These are phyloP conservation scores for Drosophila cognata DNA, from an alignment of 2,888 invertebrate genomes.

Conservation along the genomic window DNA sequence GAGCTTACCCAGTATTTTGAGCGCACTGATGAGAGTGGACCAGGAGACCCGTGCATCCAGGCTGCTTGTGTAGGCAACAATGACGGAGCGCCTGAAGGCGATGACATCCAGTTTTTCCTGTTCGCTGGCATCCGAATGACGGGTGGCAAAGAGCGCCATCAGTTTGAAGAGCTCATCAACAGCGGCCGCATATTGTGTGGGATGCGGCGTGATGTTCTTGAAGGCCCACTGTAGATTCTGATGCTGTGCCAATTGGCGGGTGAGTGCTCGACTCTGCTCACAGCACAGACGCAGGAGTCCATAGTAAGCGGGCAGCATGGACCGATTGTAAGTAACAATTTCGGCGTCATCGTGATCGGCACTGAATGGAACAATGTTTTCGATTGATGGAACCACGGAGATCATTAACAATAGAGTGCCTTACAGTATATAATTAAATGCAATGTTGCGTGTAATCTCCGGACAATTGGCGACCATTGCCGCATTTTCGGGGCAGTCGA, in stretches of 20 bases:
- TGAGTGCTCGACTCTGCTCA: conserved; percentile 93
- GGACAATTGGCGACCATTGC: conserved; percentile 94
- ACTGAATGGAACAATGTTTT: conserved; percentile 85
- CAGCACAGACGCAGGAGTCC: conserved; percentile 95
- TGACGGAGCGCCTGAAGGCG: conserved; percentile 92
- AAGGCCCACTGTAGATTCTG: conserved; percentile 99
- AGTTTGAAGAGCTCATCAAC: conserved; percentile 96
- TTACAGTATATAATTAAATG: conserved; percentile 98
- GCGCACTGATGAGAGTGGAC: conserved; percentile 96
- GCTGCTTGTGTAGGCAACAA: conserved; percentile 95
- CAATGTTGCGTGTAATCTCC: conserved; percentile 96
- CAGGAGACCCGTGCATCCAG: conserved; percentile 96
- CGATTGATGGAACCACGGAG: neutral
- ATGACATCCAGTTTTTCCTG: conserved; percentile 93
- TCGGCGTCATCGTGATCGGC: conserved; percentile 99
- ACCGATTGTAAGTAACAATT: conserved; percentile 96
- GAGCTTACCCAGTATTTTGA: conserved; percentile 89
- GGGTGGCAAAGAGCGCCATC: conserved; percentile 94
- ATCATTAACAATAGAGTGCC: conserved; percentile 71
- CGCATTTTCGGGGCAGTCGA: conserved; percentile 97
- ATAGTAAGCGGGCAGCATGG: conserved; percentile 97
- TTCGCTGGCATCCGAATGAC: conserved; percentile 91
- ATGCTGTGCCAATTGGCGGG: conserved; percentile 94
- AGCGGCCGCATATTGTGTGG: conserved; percentile 95
- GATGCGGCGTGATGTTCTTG: conserved; percentile 98